phyloP scores from a whole-genome alignment of 2,113 vertebrate genomes.

The Ophiodon elongatus region DNA sequence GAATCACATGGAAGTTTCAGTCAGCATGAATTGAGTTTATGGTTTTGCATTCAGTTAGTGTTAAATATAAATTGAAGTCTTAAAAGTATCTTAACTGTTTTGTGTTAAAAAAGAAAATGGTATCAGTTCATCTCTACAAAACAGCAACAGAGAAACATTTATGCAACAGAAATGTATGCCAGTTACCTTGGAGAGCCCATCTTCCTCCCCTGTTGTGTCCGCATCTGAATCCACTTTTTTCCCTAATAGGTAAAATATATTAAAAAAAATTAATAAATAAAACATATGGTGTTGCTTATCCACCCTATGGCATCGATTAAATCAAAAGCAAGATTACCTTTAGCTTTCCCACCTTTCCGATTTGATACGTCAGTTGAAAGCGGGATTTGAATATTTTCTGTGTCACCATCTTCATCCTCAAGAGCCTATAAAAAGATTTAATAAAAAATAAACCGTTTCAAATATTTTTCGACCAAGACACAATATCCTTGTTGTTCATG shows the following conservation, averaged over 20 bases:
- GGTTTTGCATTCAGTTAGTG: background rate
- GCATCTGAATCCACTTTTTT: conserved; percentile 91
- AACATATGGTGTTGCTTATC: background rate
- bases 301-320: rapidly evolving
- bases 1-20: background rate
- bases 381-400: conserved; percentile 91
- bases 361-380: conserved; percentile 86
- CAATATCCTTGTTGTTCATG: background rate
- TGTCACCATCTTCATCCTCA: conserved; percentile 96
- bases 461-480: background rate
- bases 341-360: conserved; percentile 91
- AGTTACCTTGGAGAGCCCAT: conserved; percentile 91
- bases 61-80: background rate
- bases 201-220: conserved; percentile 90
- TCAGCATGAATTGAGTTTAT: background rate
- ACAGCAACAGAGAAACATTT: conserved; percentile 1
- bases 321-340: conserved; percentile 85
- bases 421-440: conserved; percentile 87
- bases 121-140: background rate
- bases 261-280: background rate
- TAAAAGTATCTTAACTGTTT: background rate
- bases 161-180: background rate
- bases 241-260: conserved; percentile 79
- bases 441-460: background rate
- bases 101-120: background rate